A percentile compares a stretch with the other conserved stretches of the same genome.
Conservation (phyloP, 2,113 vertebrate species). For the Cisticola juncidis region DNA sequence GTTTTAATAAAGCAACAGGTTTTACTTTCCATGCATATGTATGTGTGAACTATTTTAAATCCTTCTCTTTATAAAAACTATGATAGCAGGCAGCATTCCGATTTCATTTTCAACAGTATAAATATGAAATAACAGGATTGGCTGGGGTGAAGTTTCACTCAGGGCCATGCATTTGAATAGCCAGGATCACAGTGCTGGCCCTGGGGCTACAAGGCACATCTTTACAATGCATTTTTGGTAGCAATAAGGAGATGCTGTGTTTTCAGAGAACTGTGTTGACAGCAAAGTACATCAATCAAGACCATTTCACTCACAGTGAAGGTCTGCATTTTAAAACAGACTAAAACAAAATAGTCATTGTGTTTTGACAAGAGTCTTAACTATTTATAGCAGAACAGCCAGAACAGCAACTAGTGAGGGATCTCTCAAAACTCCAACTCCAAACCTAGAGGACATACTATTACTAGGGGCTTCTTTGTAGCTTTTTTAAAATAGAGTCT, state of each 20-base stretch:
- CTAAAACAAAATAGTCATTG: conserved; percentile 74
- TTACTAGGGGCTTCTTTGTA: conserved; percentile 75
- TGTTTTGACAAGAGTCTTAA: conserved; percentile 74
- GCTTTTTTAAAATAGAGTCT: conserved; percentile 71
- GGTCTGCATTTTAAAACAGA: conserved; percentile 82
- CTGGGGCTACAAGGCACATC: not conserved
- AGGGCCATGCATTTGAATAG: not conserved
- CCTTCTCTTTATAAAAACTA: not conserved
- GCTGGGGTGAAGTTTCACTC: not conserved
- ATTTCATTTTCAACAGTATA: not conserved
- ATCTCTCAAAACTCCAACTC: conserved; percentile 66
- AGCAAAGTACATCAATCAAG: conserved; percentile 73
- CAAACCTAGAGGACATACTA: conserved; percentile 68
- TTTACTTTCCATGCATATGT: not conserved
- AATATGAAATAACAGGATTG: not conserved
- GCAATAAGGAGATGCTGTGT: conserved; percentile 66
- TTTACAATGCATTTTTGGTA: conserved; percentile 26
- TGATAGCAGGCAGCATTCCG: not conserved
- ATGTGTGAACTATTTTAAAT: not conserved
- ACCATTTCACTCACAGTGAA: conserved; percentile 73
- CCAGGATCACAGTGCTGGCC: not conserved
- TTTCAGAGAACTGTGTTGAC: conserved; percentile 69
- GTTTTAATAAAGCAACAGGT: not conserved
- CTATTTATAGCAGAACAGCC: conserved; percentile 63
- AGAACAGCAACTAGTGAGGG: conserved; percentile 39